A percentile compares a stretch with the other conserved stretches of the same genome.
phyloP scores from a whole-genome alignment of 2,797 vertebrate species.

The Chiroxiphia lanceolata region DNA sequence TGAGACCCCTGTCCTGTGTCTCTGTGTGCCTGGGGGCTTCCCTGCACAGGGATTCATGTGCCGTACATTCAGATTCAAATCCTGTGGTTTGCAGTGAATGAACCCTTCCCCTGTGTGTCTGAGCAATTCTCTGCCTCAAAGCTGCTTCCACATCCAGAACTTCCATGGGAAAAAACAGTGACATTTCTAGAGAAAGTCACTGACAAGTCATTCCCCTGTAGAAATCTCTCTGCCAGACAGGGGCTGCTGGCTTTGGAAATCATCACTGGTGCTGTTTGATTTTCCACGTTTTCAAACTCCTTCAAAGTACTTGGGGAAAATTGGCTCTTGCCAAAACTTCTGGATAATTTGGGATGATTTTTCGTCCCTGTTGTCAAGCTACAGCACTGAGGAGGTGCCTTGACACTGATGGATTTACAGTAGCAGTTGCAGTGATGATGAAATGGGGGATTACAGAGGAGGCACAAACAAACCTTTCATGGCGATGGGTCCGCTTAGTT shows the following conservation, averaged over 20 bases:
- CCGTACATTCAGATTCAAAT: neutral
- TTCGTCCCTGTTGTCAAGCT: neutral
- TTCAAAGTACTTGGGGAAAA: neutral
- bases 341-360: neutral
- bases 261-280: neutral
- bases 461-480: neutral
- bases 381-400: neutral
- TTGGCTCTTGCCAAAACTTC: neutral
- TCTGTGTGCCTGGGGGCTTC: neutral
- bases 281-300: neutral
- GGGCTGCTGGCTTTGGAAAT: neutral
- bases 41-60: rapidly evolving
- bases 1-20: slow-evolving; percentile 42
- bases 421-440: neutral
- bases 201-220: neutral
- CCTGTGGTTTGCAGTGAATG: neutral
- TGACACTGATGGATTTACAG: neutral
- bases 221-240: neutral
- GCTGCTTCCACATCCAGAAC: neutral
- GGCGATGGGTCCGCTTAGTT: rapidly evolving
- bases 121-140: neutral
- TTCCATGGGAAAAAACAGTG: neutral
- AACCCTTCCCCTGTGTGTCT: neutral
- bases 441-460: rapidly evolving
- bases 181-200: neutral